A percentile compares a stretch with the other conserved stretches of the same genome.
These are phyloP conservation scores for Spialia ferax DNA, from an alignment of 2,888 invertebrate species.

Conservation along the genomic window DNA sequence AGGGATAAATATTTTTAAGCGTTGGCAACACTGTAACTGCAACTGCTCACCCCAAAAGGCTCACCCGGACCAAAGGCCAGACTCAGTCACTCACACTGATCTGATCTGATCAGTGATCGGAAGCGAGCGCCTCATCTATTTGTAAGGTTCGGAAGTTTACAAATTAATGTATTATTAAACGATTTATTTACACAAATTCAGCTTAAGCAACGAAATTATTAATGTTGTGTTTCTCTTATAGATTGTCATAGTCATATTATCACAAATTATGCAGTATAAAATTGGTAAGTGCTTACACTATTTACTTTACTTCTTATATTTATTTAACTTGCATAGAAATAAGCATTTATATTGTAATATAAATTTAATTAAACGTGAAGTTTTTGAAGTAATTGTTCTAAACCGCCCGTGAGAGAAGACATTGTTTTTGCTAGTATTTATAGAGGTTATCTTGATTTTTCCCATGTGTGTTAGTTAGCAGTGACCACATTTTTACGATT, in stretches of 20 bases:
- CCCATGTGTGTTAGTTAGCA: too few species aligned
- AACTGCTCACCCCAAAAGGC: too few species aligned
- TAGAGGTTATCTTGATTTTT: too few species aligned
- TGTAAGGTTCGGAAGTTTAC: background rate
- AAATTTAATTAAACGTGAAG: too few species aligned
- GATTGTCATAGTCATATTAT: constrained; percentile 2
- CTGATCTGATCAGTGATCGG: background rate
- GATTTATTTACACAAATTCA: background rate
- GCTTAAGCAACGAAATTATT: background rate
- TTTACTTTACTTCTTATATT: background rate
- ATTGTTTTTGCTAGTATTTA: too few species aligned
- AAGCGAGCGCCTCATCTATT: constrained; percentile 1
- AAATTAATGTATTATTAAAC: background rate
- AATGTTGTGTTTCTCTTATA: constrained; percentile 1
- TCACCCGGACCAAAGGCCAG: too few species aligned
- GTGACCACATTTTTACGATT: too few species aligned
- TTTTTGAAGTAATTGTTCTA: too few species aligned
- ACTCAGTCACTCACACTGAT: background rate
- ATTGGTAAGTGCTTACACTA: constrained; percentile 6
- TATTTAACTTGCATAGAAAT: background rate
- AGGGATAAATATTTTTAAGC: too few species aligned
- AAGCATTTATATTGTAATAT: too few species aligned
- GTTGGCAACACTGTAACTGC: too few species aligned
- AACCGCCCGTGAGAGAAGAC: too few species aligned
- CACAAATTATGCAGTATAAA: constrained; percentile 21